Evolutionary conservation across 2,113 vertebrate genomes (phyloP), one percentile per base, ranked within the genome.

Genomic region (Hippocampus guttulatus): DNA sequence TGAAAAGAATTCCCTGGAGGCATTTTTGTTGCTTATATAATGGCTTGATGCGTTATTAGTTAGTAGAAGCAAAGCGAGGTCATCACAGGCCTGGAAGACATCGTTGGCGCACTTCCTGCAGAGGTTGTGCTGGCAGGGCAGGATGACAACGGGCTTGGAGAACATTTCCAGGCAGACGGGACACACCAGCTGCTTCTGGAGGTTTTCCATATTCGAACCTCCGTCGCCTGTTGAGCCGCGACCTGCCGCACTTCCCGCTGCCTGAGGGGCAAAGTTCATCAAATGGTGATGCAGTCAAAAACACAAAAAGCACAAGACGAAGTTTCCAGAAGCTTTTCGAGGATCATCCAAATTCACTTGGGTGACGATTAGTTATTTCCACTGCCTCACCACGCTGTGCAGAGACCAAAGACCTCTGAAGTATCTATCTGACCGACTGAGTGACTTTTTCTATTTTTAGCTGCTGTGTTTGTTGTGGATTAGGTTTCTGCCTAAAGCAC

Each of bases 131-230:
- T 94, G 93, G 75, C 93, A 94, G 64, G 93, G 93, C 80, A 94
- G 88, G 79, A 94, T 94, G 77, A 94, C 92, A 75, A 94, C 93
- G 0, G 93, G 93, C 25, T 94, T 94, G 84, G 90, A 91, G 84
- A 93, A 94, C 87, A 92, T 90, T 86, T 94, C 93, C 85, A 94
- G 82, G 71, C 93, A 94, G 43, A 94, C 92, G 27, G 92, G 93
- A 67, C 93, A 94, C 77, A 93, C 89, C 47, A 94, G 92, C 90
- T 94, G 93, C 85, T 95, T 95, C 88, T 95, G 94, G 87, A 96
- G 91, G 87, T 84, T 93, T 84, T 94, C 93, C 93, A 93, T 93
- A 70, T 89, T 89, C 74, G 51, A 69, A 38, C 81, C 61, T 5
- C 80, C 5, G 18, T 71, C 43, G 12, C 81, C 63, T 11, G 63